Conservation (phyloP, 1,140 invertebrate genomes). For the Agrypnia vestita region DNA sequence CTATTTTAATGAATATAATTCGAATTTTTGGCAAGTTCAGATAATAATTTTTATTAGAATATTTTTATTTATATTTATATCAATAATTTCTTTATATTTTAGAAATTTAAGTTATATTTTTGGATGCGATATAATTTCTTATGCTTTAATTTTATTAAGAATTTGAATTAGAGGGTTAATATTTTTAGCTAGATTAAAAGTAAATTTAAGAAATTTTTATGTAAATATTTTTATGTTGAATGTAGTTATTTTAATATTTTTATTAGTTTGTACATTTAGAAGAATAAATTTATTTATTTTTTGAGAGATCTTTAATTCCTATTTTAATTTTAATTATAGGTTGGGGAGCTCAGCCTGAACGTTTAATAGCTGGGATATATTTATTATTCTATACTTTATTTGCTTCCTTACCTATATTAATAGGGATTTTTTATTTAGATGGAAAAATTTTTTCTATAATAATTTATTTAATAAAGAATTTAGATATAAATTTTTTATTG, state of each 20-base stretch:
- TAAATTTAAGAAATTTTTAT: no score
- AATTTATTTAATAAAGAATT: conserved; percentile 49
- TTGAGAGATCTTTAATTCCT: conserved; percentile 78
- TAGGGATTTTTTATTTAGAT: conserved; percentile 73
- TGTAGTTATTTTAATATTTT: conserved; percentile 73
- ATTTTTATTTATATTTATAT: no score
- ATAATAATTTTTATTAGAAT: no score
- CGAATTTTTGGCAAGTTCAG: no score
- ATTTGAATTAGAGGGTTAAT: no score
- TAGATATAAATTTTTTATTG: conserved; percentile 66
- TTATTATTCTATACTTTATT: conserved; percentile 78
- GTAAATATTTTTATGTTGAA: conserved; percentile 73
- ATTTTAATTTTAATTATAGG: conserved; percentile 78
- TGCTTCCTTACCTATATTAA: conserved; percentile 76
- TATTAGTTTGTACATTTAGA: conserved; percentile 75
- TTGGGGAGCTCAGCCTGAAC: conserved; percentile 77
- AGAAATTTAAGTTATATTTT: no score
- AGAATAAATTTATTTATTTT: conserved; percentile 76
- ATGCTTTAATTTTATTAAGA: no score
- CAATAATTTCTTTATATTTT: no score
- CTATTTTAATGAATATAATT: no score
- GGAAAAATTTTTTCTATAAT: no score
- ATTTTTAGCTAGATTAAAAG: no score
- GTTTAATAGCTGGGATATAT: conserved; percentile 75
- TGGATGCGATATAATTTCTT: no score